Evolutionary conservation across 2,888 invertebrate species (phyloP).

Genomic region (Julus scandinavius): DNA sequence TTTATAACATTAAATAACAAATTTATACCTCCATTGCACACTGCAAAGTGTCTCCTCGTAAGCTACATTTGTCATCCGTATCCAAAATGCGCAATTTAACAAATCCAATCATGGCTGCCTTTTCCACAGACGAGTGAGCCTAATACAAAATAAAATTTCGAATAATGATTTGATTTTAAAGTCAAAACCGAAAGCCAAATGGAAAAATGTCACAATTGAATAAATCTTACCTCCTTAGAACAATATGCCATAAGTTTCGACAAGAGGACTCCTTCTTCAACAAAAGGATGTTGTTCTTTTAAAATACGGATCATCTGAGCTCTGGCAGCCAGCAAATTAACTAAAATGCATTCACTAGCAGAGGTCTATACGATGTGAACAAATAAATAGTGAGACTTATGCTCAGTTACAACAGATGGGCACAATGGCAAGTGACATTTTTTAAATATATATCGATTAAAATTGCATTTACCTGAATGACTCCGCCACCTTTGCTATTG

Average conservation of each 20-base stretch:
- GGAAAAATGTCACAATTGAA: not conserved
- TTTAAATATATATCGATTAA: not conserved
- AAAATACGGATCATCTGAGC: constrained; percentile 87
- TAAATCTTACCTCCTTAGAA: constrained; percentile 65
- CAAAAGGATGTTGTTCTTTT: constrained; percentile 84
- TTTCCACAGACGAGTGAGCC: constrained; percentile 92
- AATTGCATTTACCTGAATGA: constrained; percentile 79
- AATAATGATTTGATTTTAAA: constrained; percentile 56
- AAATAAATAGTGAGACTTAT: not conserved
- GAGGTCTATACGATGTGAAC: constrained; percentile 77
- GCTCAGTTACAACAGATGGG: not conserved
- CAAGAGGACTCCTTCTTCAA: constrained; percentile 88
- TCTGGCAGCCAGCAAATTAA: constrained; percentile 90
- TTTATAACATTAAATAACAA: too few species aligned
- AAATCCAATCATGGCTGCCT: constrained; percentile 93
- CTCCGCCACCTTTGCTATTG: constrained; percentile 91
- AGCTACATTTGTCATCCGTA: constrained; percentile 83
- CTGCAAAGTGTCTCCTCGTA: constrained; percentile 81
- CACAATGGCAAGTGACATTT: not conserved
- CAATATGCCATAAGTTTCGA: constrained; percentile 88
- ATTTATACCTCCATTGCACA: constrained; percentile 70
- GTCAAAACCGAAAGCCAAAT: not conserved
- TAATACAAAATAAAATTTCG: constrained; percentile 77
- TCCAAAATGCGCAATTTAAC: constrained; percentile 89
- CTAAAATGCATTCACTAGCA: constrained; percentile 94